Evolutionary conservation across 2,888 invertebrate genomes (phyloP).

Genomic region (Amphiduros pacificus): DNA sequence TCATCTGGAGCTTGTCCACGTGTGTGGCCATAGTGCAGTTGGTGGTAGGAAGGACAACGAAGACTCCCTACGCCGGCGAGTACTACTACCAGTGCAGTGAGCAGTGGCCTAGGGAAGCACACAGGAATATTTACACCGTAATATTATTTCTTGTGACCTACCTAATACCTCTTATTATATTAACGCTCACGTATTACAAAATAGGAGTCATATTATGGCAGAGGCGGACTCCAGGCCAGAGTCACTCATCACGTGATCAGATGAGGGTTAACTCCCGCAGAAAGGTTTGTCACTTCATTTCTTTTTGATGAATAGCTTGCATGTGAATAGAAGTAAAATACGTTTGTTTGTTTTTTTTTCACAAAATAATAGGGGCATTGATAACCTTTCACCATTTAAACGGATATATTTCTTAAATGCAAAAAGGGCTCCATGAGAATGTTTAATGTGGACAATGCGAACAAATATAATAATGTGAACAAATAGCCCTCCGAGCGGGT

Average conservation of each 20-base stretch:
- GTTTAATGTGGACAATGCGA: no score
- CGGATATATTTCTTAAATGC: no score
- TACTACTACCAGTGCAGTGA: neutral
- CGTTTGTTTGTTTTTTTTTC: no score
- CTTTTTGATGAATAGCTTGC: no score
- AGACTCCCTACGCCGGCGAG: neutral
- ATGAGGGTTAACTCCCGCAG: slow-evolving; percentile 5
- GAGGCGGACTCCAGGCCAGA: slow-evolving; percentile 6
- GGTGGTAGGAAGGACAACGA: neutral
- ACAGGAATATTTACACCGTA: slow-evolving; percentile 6
- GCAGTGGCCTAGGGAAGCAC: neutral
- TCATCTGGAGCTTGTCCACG: neutral
- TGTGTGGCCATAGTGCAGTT: neutral
- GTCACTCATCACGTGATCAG: slow-evolving; percentile 5
- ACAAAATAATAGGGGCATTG: no score
- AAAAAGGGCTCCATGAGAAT: no score
- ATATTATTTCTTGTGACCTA: slow-evolving; percentile 3
- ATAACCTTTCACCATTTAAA: no score
- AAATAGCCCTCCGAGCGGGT: no score
- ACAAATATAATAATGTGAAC: no score
- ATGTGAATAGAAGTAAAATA: no score
- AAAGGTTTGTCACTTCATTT: slow-evolving; percentile 5
- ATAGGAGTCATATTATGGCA: slow-evolving; percentile 6
- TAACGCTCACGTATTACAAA: slow-evolving; percentile 11
- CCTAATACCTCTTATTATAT: neutral